These are phyloP conservation scores for Timema cristinae DNA, from an alignment of 2,888 invertebrate genomes.

Conservation along the genomic window DNA sequence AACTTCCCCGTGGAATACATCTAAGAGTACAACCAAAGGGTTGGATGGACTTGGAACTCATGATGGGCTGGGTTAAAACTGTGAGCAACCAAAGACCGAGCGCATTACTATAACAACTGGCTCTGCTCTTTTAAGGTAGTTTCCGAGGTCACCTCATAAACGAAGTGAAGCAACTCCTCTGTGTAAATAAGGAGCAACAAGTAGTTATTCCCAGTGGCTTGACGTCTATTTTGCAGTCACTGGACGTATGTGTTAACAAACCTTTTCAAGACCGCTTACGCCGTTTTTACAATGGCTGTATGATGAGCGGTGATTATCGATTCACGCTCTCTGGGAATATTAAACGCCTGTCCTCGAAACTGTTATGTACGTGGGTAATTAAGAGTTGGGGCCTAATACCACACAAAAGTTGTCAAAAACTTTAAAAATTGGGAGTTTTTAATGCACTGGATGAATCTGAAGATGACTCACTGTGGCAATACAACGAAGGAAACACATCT, in stretches of 20 bases:
- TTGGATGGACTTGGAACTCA: not conserved
- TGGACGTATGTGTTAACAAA: not conserved
- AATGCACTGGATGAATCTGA: too few species aligned
- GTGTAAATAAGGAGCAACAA: not conserved
- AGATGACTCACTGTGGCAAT: too few species aligned
- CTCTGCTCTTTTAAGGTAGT: not conserved
- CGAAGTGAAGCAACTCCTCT: not conserved
- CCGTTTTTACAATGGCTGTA: not conserved
- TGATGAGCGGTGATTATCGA: not conserved
- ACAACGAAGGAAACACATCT: too few species aligned
- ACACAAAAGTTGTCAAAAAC: too few species aligned
- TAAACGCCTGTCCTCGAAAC: too few species aligned
- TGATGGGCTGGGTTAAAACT: not conserved
- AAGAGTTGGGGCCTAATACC: too few species aligned
- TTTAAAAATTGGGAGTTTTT: too few species aligned
- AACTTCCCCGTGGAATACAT: not conserved
- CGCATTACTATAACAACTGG: not conserved
- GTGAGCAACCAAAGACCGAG: not conserved
- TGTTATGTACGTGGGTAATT: too few species aligned
- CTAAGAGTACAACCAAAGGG: not conserved
- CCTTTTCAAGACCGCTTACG: not conserved
- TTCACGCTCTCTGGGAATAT: too few species aligned
- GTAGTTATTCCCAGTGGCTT: not conserved
- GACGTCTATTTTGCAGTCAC: slow-evolving; percentile 1
- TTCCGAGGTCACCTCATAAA: not conserved